Percentiles rank a stretch among this genome's conserved stretches.
phyloP scores from a whole-genome alignment of 2,113 vertebrate species.

The Callopanchax toddi region DNA sequence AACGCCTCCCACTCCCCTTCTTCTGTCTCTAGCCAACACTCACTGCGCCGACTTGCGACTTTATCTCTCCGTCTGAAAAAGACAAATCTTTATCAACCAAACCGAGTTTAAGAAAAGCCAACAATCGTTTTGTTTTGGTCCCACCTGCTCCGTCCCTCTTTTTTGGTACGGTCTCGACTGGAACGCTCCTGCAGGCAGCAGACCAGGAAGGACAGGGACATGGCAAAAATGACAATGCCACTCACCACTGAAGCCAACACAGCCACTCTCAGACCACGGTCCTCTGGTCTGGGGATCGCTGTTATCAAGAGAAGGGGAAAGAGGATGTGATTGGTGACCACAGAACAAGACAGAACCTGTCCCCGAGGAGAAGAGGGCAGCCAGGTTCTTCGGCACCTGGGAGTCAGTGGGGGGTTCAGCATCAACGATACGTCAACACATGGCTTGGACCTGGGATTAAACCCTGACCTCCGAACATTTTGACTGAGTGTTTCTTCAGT shows the following conservation, averaged over 20 bases:
- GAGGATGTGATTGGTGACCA: too few species aligned
- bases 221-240: constrained; percentile 81
- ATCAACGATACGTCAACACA: too few species aligned
- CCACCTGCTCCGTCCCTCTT: constrained; percentile 69
- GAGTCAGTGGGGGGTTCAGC: too few species aligned
- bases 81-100: background rate
- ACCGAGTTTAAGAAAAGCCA: background rate
- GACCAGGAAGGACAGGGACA: constrained; percentile 82
- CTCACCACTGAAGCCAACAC: constrained; percentile 83
- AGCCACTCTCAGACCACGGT: constrained; percentile 76
- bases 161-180: constrained; percentile 50
- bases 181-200: constrained; percentile 82
- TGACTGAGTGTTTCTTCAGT: background rate
- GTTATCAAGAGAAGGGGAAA: background rate
- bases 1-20: constrained; percentile 76
- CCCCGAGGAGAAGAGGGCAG: too few species aligned
- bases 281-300: constrained; percentile 79
- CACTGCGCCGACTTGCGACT: constrained; percentile 57
- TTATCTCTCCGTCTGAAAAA: constrained; percentile 67
- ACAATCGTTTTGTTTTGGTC: background rate
- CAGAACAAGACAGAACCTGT: too few species aligned
- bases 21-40: constrained; percentile 79
- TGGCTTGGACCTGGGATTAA: too few species aligned
- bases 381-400: too few species aligned
- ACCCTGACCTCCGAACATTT: too few species aligned